Percentiles rank a stretch among this genome's conserved stretches.
These are phyloP conservation scores for Columba livia DNA, from an alignment of 2,113 vertebrate species.

Conservation along the genomic window DNA sequence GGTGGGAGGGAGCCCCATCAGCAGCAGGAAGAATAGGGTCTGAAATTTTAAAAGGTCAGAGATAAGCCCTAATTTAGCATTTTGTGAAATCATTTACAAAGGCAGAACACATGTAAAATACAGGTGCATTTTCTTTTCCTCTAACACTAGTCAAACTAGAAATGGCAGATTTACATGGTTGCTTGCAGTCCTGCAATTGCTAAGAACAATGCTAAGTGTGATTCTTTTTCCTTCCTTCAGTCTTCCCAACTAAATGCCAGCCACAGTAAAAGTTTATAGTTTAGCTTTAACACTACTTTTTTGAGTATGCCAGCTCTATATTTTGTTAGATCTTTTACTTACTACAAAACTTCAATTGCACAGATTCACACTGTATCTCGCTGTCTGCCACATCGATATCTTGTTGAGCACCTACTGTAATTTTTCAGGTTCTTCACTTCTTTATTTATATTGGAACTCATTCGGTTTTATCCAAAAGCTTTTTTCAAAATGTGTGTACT, in stretches of 20 bases:
- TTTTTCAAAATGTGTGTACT: conserved; percentile 48
- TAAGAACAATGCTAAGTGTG: background rate
- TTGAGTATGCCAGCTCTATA: background rate
- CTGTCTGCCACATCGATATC: conserved; percentile 23
- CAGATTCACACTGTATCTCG: background rate
- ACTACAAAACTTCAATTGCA: conserved; percentile 20
- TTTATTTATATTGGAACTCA: conserved; percentile 59
- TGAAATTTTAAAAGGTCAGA: background rate
- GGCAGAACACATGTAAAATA: background rate
- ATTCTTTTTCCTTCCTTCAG: background rate
- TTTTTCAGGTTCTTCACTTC: background rate
- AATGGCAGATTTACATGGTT: background rate
- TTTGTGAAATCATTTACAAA: conserved; percentile 13
- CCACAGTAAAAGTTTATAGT: background rate
- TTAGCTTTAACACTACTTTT: conserved; percentile 18
- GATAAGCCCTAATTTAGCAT: background rate
- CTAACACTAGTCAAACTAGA: background rate
- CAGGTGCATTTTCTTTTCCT: background rate
- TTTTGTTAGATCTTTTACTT: conserved; percentile 41
- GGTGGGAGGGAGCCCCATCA: background rate
- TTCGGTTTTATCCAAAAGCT: conserved; percentile 47
- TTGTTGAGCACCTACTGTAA: conserved; percentile 14
- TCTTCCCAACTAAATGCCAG: background rate
- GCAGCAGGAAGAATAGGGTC: background rate
- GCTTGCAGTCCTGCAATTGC: background rate